Conservation (phyloP, 2,797 vertebrate species). For the Phalloptychus januarius region DNA sequence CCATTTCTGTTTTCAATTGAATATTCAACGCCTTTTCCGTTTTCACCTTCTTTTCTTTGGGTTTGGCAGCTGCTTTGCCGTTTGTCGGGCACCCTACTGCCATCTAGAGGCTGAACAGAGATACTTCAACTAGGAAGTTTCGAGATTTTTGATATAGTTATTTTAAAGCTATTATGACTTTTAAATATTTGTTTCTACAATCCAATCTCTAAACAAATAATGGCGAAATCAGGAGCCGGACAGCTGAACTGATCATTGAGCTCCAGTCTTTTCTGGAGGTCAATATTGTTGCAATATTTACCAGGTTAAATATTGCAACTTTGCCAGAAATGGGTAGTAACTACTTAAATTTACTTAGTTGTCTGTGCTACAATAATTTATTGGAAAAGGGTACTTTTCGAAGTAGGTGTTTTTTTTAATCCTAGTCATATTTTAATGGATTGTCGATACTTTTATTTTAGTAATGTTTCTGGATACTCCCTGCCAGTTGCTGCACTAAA, state of each 20-base stretch:
- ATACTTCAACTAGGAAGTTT: neutral
- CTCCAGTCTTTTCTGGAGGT: neutral
- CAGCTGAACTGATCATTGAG: neutral
- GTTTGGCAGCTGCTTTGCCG: rapidly evolving
- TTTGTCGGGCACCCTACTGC: neutral
- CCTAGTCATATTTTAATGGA: neutral
- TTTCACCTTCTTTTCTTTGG: constrained; percentile 2
- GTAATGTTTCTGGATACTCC: neutral
- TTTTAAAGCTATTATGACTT: neutral
- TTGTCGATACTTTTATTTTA: neutral
- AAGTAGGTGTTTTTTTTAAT: neutral
- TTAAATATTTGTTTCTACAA: neutral
- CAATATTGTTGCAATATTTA: too few relatives aligned
- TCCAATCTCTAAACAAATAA: neutral
- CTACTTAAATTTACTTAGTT: neutral
- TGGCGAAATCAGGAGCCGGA: neutral
- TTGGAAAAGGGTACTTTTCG: neutral
- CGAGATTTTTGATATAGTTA: neutral
- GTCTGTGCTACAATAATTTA: neutral
- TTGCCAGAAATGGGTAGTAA: neutral
- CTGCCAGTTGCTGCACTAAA: neutral
- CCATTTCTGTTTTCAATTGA: constrained; percentile 55
- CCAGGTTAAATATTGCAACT: neutral
- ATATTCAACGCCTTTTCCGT: neutral
- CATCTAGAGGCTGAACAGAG: constrained; percentile 14